Conservation (phyloP, 2,113 vertebrate species). For the Ceyx margarethae region DNA sequence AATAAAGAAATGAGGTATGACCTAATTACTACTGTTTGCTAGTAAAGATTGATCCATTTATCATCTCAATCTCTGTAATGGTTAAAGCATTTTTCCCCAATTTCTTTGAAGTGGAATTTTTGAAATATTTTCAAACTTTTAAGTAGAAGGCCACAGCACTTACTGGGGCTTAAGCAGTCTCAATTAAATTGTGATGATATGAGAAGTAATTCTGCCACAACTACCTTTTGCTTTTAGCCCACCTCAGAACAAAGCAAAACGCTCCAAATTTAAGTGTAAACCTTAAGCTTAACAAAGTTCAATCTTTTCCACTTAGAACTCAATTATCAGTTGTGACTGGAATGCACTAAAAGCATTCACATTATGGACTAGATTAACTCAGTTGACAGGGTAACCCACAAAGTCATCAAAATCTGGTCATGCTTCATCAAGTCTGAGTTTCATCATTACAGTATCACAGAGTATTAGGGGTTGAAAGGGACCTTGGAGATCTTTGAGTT, state of each 20-base stretch:
- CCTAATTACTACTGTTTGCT: constrained; percentile 73
- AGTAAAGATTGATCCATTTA: constrained; percentile 73
- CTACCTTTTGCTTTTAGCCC: neutral
- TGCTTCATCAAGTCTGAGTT: neutral
- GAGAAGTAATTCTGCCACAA: neutral
- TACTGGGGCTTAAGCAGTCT: neutral
- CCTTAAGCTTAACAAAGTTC: neutral
- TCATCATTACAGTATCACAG: neutral
- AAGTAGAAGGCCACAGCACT: neutral
- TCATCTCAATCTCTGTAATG: constrained; percentile 62
- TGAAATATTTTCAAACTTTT: constrained; percentile 21
- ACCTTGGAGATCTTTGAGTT: too few relatives aligned
- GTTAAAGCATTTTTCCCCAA: neutral
- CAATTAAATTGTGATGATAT: neutral
- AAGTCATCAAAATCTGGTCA: neutral
- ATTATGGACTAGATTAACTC: neutral
- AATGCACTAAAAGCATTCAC: neutral
- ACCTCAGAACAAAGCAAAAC: neutral
- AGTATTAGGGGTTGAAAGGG: too few relatives aligned
- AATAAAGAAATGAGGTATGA: constrained; percentile 76
- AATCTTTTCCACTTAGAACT: neutral
- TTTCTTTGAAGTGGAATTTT: constrained; percentile 55
- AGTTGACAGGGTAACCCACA: neutral
- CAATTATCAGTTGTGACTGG: neutral
- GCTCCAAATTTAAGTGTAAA: neutral